Base-by-base conservation (phyloP, 2,797 vertebrate species). In the Dicrostonyx torquatus region DNA sequence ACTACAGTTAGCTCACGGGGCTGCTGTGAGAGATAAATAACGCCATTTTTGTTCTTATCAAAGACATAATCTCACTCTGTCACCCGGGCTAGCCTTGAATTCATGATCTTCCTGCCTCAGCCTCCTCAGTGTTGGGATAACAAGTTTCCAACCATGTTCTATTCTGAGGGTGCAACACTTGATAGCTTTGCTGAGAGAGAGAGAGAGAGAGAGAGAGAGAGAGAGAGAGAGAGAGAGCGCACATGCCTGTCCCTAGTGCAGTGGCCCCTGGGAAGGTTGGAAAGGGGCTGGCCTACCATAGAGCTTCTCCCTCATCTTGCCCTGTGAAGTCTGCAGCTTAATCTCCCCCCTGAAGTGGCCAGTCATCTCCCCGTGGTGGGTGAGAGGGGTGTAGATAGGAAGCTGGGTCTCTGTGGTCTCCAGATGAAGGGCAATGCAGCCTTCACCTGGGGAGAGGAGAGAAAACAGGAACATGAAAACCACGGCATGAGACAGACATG, bases 301-400 rank as follows among this genome's bases (percentile, higher is more conserved):
- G 48, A 99, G 97, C 95, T 99, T 99, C 98, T 99, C 99, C 11
- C 99, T 99, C 98, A 98, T 99, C 90, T 99, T 99, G 84, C 99
- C 99, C 95, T 99, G 99, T 3, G 99, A 99, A 4, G 99, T 99
- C 88, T 98, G 99, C 70, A 99, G 97, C 96, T 99, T 99, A 95
- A 99, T 99, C 96, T 99, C 98, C 1, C 99, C 99, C 10, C 97
- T 98, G 97, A 99, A 98, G 31, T 97, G 96, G 10, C 99, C 99
- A 0, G 99, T 99, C 97, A 98, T 98, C 98, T 99, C 99, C 62
- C 99, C 99, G 0, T 99, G 99, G 97, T 99, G 99, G 55, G 99
- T 99, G 96, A 99, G 98, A 0, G 98, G 98, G 15, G 99, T 98
- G 6, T 98, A 97, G 97, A 99, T 99, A 95, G 99, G 99, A 5